Percentiles rank a stretch among this genome's conserved stretches.
These are phyloP conservation scores for Myrmophylax atrothorax DNA, from an alignment of 2,113 vertebrate genomes.

Conservation along the genomic window DNA sequence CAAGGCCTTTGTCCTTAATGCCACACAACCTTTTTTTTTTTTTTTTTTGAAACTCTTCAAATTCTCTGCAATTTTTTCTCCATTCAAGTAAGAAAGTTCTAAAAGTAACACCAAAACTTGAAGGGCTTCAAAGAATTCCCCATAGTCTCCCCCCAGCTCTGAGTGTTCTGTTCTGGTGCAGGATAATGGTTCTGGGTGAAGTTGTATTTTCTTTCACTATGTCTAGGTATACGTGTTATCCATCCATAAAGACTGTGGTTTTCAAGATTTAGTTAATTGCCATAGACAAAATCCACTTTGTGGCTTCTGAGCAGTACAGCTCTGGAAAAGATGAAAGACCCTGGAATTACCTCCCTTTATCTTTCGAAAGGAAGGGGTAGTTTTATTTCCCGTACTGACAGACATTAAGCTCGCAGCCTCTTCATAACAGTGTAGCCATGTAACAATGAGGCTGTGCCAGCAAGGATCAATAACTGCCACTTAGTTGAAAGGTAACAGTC, in stretches of 20 bases:
- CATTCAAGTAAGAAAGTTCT: not conserved
- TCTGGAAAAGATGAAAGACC: not conserved
- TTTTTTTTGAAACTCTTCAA: not conserved
- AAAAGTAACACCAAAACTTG: not conserved
- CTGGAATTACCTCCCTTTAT: constrained; percentile 1
- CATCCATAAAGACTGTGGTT: not conserved
- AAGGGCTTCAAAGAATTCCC: not conserved
- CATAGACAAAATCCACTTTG: not conserved
- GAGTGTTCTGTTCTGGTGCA: not conserved
- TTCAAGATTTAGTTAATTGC: constrained; percentile 25
- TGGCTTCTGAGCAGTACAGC: not conserved
- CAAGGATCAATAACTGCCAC: constrained; percentile 40
- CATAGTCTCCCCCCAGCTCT: fast-evolving
- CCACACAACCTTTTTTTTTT: not conserved
- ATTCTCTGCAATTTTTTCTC: not conserved
- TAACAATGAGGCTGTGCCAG: constrained; percentile 24
- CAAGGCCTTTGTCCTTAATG: not conserved
- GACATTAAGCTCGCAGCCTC: not conserved
- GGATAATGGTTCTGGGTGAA: not conserved
- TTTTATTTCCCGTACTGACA: constrained; percentile 10
- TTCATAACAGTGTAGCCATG: not conserved
- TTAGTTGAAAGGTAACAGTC: constrained; percentile 28
- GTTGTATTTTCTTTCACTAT: not conserved
- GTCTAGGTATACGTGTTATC: not conserved
- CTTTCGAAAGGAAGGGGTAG: not conserved